These are phyloP conservation scores for Odontamblyopus lacepedii DNA, from an alignment of 2,797 vertebrate species.

Conservation along the genomic window DNA sequence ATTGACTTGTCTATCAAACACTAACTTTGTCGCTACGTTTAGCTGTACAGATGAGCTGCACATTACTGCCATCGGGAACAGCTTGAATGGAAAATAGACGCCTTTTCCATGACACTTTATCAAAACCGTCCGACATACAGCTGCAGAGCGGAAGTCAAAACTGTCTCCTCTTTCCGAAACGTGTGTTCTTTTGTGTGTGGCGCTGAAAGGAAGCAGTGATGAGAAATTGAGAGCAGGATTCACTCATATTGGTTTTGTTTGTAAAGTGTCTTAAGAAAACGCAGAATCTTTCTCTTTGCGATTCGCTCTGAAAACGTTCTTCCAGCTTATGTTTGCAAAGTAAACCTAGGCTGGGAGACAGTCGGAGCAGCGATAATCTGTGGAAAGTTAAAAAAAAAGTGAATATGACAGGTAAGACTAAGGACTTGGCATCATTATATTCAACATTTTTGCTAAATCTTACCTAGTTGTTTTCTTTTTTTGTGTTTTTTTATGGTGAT, in stretches of 20 bases:
- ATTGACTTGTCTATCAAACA: slow-evolving; percentile 23
- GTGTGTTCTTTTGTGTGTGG: slow-evolving; percentile 4
- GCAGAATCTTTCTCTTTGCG: slow-evolving; percentile 2
- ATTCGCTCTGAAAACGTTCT: slow-evolving; percentile 27
- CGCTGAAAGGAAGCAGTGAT: not conserved
- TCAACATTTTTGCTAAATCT: too few species aligned
- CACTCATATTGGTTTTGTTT: slow-evolving; percentile 20
- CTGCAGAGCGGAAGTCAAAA: slow-evolving; percentile 8
- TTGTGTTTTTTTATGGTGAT: too few species aligned
- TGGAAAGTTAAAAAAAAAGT: slow-evolving; percentile 1
- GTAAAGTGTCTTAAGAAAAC: slow-evolving; percentile 28
- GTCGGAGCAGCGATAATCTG: not conserved
- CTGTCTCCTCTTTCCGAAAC: slow-evolving; percentile 23
- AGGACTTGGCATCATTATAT: too few species aligned
- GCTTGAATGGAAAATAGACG: not conserved
- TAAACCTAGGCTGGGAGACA: slow-evolving; percentile 23
- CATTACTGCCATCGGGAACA: slow-evolving; percentile 2
- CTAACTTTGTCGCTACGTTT: slow-evolving; percentile 38
- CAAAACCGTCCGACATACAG: slow-evolving; percentile 25
- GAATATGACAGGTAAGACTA: too few species aligned
- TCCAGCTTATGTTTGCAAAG: slow-evolving; percentile 1
- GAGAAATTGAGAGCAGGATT: slow-evolving; percentile 30
- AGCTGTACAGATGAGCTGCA: slow-evolving; percentile 2
- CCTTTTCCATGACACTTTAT: slow-evolving; percentile 20
- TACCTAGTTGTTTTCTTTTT: too few species aligned